A percentile compares a stretch with the other conserved stretches of the same genome.
phyloP scores from a whole-genome alignment of 2,797 vertebrate species.

The Lutjanus campechanus region DNA sequence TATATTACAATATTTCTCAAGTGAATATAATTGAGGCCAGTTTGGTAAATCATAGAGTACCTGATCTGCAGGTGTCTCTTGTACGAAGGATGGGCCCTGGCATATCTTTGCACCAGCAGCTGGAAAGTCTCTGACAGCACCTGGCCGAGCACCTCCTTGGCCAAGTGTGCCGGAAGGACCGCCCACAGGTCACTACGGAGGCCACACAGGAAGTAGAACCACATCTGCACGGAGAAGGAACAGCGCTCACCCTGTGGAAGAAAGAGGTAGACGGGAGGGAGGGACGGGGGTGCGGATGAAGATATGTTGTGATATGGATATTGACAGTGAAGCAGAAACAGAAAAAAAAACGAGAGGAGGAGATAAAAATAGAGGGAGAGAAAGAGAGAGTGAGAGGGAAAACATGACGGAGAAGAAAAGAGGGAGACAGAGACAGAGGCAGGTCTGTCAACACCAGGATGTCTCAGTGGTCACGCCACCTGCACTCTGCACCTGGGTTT shows the following conservation, averaged over 20 bases:
- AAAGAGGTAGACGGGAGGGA: slow-evolving; percentile 19
- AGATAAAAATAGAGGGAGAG: slow-evolving; percentile 59
- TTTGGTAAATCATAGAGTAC: slow-evolving; percentile 77
- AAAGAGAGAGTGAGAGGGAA: slow-evolving; percentile 33
- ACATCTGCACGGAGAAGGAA: slow-evolving; percentile 98
- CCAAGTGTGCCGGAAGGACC: slow-evolving; percentile 86
- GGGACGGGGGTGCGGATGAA: slow-evolving; percentile 40
- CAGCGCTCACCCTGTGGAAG: slow-evolving; percentile 94
- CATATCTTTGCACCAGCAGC: slow-evolving; percentile 91
- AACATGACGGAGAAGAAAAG: slow-evolving; percentile 58
- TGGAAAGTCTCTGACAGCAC: slow-evolving; percentile 90
- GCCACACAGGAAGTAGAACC: slow-evolving; percentile 95
- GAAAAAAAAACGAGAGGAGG: slow-evolving; percentile 22
- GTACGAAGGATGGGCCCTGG: slow-evolving; percentile 88
- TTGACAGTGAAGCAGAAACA: slow-evolving; percentile 56
- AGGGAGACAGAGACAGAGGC: slow-evolving; percentile 56
- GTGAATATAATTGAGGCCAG: not conserved
- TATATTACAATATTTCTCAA: slow-evolving; percentile 4
- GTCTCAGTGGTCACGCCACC: slow-evolving; percentile 81
- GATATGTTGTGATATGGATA: slow-evolving; percentile 66
- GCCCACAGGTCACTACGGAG: slow-evolving; percentile 94
- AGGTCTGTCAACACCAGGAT: slow-evolving; percentile 76
- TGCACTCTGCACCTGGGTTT: slow-evolving; percentile 84
- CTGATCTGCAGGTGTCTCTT: slow-evolving; percentile 94
- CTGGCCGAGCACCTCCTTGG: slow-evolving; percentile 89